These are phyloP conservation scores for Rhynchonycteris naso DNA, from an alignment of 2,797 vertebrate genomes.

Conservation along the genomic window DNA sequence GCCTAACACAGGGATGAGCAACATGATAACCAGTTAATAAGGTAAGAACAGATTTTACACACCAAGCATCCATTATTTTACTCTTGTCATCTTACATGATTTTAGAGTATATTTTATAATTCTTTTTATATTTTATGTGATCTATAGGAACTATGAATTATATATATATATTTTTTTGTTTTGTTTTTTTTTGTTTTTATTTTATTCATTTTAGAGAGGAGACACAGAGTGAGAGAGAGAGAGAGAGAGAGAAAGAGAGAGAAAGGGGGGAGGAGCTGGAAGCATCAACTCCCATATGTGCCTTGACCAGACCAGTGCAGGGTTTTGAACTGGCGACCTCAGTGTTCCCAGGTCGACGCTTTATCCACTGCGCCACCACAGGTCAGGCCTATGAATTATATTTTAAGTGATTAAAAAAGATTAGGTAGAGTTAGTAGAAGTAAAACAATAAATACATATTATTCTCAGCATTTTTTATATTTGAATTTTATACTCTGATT, in stretches of 20 bases:
- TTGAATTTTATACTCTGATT: not conserved
- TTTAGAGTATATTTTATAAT: not conserved
- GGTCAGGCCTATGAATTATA: too few species aligned
- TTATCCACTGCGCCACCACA: too few species aligned
- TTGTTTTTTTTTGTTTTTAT: too few species aligned
- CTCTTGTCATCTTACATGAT: not conserved
- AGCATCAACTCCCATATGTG: too few species aligned
- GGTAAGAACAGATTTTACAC: not conserved
- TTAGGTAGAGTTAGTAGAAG: not conserved
- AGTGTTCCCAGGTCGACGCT: too few species aligned
- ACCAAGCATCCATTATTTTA: not conserved
- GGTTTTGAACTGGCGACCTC: too few species aligned
- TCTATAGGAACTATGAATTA: not conserved
- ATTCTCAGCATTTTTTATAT: not conserved
- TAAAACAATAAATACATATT: not conserved
- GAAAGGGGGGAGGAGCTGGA: too few species aligned
- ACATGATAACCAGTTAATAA: fast-evolving
- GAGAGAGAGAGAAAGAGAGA: too few species aligned
- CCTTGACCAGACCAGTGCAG: too few species aligned
- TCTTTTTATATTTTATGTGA: not conserved
- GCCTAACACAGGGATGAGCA: not conserved
- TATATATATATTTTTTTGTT: too few species aligned
- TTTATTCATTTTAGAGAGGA: too few species aligned
- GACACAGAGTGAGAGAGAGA: too few species aligned
- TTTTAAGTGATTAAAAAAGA: not conserved